Base-by-base conservation (phyloP, 2,113 vertebrate genomes). In the Taurulus bubalis region DNA sequence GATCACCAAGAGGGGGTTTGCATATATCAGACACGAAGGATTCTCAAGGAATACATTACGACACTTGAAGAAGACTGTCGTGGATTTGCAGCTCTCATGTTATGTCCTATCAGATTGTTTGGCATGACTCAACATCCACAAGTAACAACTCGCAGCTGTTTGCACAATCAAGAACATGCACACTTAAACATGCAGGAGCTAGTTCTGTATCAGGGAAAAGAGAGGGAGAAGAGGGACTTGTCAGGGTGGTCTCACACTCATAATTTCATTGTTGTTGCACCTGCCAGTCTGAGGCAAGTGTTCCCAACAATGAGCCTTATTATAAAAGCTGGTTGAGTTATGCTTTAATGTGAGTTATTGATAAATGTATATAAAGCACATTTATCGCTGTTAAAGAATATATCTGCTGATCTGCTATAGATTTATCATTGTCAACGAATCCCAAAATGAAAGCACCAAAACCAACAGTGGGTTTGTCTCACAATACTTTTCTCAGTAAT, bases 1-100 rank as follows among this genome's bases (percentile, higher is more conserved):
- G 67, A 85, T 89, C 81, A 58, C 78, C n/a, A 59, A 67, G 62
- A 56, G 71, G 83, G 86, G 82, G 22, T 70, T 81, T 77, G 87
- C 72, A 85, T 90, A 74, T 60, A 81, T 91, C 84, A 90, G 68
- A 83, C 26, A 11, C 69, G 68, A 83, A 70, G 75, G 75, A 77
- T 84, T 82, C 24, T 88, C 38, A 24, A 74, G 51, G 81, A 83
- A 77, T 75, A 71, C 60, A 73, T 85, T 58, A 24, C 2, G 47
- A 77, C 60, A 47, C 58, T 77, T 34, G 22, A 49, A 4, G 28
- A 30, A 45, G 55, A 22, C 47, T 12, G 38, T 32, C 40, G 1
- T 30, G 8, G 7, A 22, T 69, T 75, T 32, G 20, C 14, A 4
- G 55, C 42, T 49, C 14, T 30, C 28, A 3, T 36, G 26, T 75